Percentiles rank a stretch among this genome's conserved stretches.
Conservation (phyloP, 2,113 vertebrate genomes). For the Tragelaphus imberbis region DNA sequence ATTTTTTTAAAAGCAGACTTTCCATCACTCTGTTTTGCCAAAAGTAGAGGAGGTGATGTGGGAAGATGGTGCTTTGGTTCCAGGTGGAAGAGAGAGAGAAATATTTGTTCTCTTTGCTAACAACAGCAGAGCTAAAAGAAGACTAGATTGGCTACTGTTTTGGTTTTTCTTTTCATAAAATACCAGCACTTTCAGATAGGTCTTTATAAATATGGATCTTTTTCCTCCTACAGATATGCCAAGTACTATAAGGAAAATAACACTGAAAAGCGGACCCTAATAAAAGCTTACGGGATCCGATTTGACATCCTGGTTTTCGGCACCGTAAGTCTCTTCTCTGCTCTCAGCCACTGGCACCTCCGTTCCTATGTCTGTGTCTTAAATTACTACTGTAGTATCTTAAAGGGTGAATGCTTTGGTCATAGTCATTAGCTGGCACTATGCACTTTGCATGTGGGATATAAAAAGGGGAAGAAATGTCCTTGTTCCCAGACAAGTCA, state of each 20-base stretch:
- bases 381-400: neutral
- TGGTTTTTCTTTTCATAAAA: neutral
- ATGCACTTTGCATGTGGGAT: neutral
- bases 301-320: conserved; percentile 91
- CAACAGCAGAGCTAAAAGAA: neutral
- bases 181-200: neutral
- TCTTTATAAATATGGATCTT: neutral
- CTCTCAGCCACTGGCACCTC: neutral
- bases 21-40: neutral
- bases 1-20: neutral
- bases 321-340: conserved; percentile 75
- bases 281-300: conserved; percentile 87
- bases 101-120: neutral
- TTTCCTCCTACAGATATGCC: conserved; percentile 79
- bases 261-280: conserved; percentile 83
- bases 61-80: neutral
- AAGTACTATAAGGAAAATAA: conserved; percentile 80
- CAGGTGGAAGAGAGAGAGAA: neutral
- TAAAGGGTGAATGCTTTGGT: neutral
- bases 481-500: neutral
- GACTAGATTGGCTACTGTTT: neutral
- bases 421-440: neutral
- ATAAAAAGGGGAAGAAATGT: neutral
- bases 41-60: accelerated
- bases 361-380: neutral